These are phyloP conservation scores for Xiphophorus birchmanni DNA, from an alignment of 2,797 vertebrate genomes.

Conservation along the genomic window DNA sequence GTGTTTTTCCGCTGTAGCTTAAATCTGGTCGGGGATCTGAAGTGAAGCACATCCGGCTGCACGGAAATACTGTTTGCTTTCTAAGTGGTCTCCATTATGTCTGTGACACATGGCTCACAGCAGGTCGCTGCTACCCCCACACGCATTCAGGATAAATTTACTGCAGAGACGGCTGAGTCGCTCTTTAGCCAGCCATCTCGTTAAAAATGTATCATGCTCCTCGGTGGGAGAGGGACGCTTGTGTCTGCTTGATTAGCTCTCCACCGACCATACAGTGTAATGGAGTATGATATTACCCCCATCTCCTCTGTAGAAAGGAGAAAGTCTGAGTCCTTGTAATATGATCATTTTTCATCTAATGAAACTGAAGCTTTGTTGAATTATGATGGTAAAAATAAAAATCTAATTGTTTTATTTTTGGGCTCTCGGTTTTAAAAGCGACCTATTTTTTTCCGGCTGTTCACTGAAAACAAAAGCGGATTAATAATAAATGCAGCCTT, in stretches of 20 bases:
- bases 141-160: slow-evolving; percentile 58
- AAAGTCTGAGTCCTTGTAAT: slow-evolving; percentile 26
- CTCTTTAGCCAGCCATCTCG: slow-evolving; percentile 58
- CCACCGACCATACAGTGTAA: slow-evolving; percentile 54
- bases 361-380: neutral
- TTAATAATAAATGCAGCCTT: neutral
- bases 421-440: neutral
- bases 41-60: neutral
- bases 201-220: slow-evolving; percentile 74
- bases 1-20: neutral
- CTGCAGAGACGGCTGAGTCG: slow-evolving; percentile 52
- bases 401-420: too few species aligned
- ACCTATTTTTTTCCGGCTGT: neutral
- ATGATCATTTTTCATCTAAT: neutral
- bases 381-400: neutral
- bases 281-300: slow-evolving; percentile 49
- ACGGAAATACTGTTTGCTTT: slow-evolving; percentile 20
- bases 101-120: slow-evolving; percentile 64
- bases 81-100: slow-evolving; percentile 43
- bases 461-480: neutral
- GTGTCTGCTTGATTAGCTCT: slow-evolving; percentile 71
- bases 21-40: neutral
- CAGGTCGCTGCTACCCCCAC: slow-evolving; percentile 49
- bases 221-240: slow-evolving; percentile 61
- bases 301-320: slow-evolving; percentile 20